Evolutionary conservation across 2,113 vertebrate genomes (phyloP).

Genomic region (Gymnorhina tibicen): DNA sequence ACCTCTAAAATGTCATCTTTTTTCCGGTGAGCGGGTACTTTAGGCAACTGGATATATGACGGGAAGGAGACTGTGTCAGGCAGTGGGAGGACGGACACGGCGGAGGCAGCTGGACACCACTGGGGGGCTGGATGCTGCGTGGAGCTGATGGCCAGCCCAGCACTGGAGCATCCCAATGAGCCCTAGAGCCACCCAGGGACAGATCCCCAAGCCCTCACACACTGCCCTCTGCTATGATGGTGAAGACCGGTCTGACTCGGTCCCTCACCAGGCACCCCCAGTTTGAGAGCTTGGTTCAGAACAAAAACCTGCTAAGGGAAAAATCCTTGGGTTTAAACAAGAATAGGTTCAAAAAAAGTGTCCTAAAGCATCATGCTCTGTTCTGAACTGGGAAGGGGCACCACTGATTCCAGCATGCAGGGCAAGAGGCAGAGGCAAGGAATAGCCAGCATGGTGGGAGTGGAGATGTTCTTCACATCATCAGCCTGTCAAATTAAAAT

Average conservation of each 20-base stretch:
- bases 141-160: not conserved
- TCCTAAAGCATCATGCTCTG: fast-evolving
- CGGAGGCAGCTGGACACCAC: fast-evolving
- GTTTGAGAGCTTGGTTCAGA: not conserved
- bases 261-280: fast-evolving
- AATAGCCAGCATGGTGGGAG: not conserved
- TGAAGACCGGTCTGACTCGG: not conserved
- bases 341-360: not conserved
- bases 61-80: not conserved
- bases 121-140: fast-evolving
- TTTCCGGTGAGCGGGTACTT: not conserved
- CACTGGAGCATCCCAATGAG: fast-evolving
- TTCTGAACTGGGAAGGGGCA: not conserved
- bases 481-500: not conserved
- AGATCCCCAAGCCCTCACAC: not conserved
- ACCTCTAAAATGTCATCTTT: not conserved
- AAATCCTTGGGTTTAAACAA: not conserved
- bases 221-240: not conserved
- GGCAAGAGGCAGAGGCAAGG: not conserved
- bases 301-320: not conserved
- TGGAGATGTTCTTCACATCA: not conserved
- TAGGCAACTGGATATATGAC: conserved; percentile 5
- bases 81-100: fast-evolving
- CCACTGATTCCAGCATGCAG: fast-evolving
- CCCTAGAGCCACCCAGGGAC: not conserved